phyloP scores from a whole-genome alignment of 2,113 vertebrate genomes.

The Chauna torquata region DNA sequence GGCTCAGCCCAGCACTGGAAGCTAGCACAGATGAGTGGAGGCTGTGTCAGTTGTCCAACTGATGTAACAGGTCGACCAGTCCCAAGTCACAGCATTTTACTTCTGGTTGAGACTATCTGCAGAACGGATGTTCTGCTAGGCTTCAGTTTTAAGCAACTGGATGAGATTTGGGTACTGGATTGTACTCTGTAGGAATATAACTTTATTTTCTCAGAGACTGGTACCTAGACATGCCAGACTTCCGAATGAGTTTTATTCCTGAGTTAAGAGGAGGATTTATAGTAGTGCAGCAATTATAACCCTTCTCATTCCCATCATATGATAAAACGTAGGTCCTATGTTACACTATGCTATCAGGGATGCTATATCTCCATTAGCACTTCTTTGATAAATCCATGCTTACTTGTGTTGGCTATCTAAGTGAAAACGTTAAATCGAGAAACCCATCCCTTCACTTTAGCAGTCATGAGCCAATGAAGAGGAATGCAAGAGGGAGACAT shows the following conservation, averaged over 20 bases:
- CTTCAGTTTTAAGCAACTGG: not conserved
- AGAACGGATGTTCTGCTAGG: not conserved
- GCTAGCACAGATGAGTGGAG: not conserved
- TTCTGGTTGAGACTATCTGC: not conserved
- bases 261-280: not conserved
- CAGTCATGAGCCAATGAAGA: not conserved
- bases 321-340: fast-evolving
- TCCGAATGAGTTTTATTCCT: not conserved
- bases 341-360: not conserved
- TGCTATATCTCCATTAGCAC: not conserved
- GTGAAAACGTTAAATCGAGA: not conserved
- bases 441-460: not conserved
- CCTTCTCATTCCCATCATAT: fast-evolving
- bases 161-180: not conserved
- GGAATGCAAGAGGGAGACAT: not conserved
- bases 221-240: not conserved
- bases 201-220: not conserved
- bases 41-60: not conserved
- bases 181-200: not conserved
- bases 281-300: not conserved
- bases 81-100: not conserved
- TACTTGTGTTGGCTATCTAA: not conserved
- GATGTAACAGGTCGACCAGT: not conserved
- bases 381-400: not conserved
- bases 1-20: not conserved